Evolutionary conservation across 2,888 invertebrate species (phyloP).

Genomic region (Baccha elongata): DNA sequence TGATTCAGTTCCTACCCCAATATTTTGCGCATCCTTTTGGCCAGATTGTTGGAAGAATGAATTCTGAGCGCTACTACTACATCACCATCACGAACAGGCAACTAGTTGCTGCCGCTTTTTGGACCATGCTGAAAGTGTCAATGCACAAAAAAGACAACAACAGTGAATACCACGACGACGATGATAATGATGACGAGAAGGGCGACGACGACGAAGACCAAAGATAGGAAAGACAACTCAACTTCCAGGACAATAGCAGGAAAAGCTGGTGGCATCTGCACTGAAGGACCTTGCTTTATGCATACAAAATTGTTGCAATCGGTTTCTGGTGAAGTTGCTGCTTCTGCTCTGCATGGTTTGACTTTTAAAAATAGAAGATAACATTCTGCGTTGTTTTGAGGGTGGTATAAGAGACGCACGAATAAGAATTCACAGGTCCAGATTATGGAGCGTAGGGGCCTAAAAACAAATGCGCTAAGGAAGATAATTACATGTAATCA

Average conservation of each 20-base stretch:
- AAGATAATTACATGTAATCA: too few relatives aligned
- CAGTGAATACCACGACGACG: slow-evolving; percentile 6
- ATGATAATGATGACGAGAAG: slow-evolving; percentile 9
- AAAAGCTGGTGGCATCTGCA: slow-evolving; percentile 69
- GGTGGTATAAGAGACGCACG: slow-evolving; percentile 34
- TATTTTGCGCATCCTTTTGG: slow-evolving; percentile 56
- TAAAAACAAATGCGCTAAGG: too few relatives aligned
- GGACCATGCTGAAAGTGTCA: slow-evolving; percentile 60
- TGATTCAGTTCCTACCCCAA: slow-evolving; percentile 70
- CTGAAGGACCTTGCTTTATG: slow-evolving; percentile 60
- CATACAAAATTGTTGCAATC: slow-evolving; percentile 72
- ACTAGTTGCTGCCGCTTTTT: slow-evolving; percentile 62
- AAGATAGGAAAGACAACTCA: slow-evolving; percentile 64
- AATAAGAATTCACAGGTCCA: slow-evolving; percentile 13
- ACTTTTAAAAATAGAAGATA: slow-evolving; percentile 56
- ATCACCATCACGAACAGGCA: slow-evolving; percentile 69
- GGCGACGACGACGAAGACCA: slow-evolving; percentile 17
- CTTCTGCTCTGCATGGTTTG: slow-evolving; percentile 28
- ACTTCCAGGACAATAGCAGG: slow-evolving; percentile 68
- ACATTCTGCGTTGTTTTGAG: slow-evolving; percentile 28
- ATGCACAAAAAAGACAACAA: slow-evolving; percentile 66
- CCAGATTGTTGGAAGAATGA: slow-evolving; percentile 61
- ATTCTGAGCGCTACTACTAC: slow-evolving; percentile 44
- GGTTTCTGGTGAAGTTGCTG: slow-evolving; percentile 44
- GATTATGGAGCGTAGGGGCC: too few relatives aligned